These are phyloP conservation scores for Rhizoglyphus robini DNA, from an alignment of 1,140 invertebrate genomes.

Conservation along the genomic window DNA sequence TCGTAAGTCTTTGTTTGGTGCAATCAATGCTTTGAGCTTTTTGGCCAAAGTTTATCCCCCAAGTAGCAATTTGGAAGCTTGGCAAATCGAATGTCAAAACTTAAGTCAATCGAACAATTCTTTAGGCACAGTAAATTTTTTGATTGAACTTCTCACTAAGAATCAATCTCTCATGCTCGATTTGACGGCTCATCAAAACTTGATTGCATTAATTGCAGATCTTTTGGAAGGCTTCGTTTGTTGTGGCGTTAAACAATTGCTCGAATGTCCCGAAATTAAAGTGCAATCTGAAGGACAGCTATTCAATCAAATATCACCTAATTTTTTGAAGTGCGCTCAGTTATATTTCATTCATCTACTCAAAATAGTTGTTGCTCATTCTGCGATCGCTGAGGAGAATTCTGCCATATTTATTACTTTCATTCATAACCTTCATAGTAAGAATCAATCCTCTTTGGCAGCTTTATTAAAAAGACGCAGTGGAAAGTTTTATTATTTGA, in stretches of 20 bases:
- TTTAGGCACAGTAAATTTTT: not conserved
- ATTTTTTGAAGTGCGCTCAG: not conserved
- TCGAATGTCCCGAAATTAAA: not conserved
- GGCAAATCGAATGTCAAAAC: not conserved
- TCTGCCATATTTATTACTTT: constrained; percentile 1
- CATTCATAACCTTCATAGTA: constrained; percentile 1
- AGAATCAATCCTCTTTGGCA: not conserved
- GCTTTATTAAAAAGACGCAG: not conserved
- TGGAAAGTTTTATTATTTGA: not conserved
- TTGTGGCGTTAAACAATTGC: not conserved
- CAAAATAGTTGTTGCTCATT: constrained; percentile 16
- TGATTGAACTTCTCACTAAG: constrained; percentile 8
- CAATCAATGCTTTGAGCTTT: not conserved
- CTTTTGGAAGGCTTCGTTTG: constrained; percentile 43
- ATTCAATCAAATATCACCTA: not conserved
- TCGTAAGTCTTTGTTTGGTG: not conserved
- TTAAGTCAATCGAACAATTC: not conserved
- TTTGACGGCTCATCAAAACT: constrained; percentile 45
- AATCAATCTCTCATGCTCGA: constrained; percentile 42
- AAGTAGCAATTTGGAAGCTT: not conserved
- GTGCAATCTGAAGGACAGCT: not conserved
- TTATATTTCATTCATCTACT: constrained; percentile 3
- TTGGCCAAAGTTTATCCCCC: constrained; percentile 1
- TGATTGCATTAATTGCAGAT: constrained; percentile 48
- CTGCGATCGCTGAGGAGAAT: constrained; percentile 13